Percentiles rank a stretch among this genome's conserved stretches.
These are phyloP conservation scores for Rhinoptilus africanus DNA, from an alignment of 2,113 vertebrate genomes.

Conservation along the genomic window DNA sequence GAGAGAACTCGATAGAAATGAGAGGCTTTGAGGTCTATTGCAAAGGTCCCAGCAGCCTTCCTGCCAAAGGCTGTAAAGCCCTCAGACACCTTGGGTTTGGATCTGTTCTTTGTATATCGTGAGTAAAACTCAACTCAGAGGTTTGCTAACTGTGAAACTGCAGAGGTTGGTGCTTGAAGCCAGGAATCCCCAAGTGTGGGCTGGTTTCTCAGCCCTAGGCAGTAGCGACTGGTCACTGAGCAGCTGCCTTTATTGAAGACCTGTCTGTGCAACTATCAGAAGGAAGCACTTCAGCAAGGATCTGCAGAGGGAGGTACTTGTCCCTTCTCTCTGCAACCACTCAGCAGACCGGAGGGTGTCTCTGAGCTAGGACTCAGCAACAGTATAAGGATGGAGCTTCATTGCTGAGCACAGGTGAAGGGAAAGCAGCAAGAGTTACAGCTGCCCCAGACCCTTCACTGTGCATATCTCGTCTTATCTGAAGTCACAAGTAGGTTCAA, in stretches of 20 bases:
- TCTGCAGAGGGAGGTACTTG: neutral
- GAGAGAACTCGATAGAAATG: conserved; percentile 60
- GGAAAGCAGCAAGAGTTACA: neutral
- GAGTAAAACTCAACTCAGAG: neutral
- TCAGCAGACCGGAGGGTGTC: neutral
- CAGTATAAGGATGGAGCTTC: neutral
- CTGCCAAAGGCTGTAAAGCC: neutral
- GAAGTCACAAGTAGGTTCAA: neutral
- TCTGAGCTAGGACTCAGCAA: neutral
- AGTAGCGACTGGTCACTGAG: neutral
- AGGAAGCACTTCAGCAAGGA: neutral
- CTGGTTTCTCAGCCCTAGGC: neutral
- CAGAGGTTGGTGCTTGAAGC: neutral
- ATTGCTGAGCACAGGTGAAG: neutral
- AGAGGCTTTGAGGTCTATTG: conserved; percentile 12
- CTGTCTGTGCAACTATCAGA: neutral
- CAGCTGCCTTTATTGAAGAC: neutral
- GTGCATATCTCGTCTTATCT: fast-evolving
- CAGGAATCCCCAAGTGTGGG: neutral
- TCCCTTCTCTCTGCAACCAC: neutral
- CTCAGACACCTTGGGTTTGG: neutral
- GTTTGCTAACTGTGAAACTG: neutral
- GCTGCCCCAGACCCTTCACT: neutral
- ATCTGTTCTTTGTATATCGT: neutral
- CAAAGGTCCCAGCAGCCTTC: neutral